Percentiles rank a stretch among this genome's conserved stretches.
Evolutionary conservation across 1,140 invertebrate genomes (phyloP).

Genomic region (Yoshiicerus persimilis): DNA sequence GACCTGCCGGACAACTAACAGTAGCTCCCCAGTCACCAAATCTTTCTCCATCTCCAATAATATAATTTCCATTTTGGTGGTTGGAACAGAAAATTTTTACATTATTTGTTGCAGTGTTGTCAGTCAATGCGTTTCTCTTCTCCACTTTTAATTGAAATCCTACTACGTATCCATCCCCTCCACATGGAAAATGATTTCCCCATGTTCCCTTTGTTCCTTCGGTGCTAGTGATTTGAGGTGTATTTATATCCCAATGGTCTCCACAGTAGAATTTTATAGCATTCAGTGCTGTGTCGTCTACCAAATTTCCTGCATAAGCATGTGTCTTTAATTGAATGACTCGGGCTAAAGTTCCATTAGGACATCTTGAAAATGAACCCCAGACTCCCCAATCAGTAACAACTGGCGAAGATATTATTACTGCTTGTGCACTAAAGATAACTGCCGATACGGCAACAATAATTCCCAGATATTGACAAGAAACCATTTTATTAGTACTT

Average conservation of each 20-base stretch:
- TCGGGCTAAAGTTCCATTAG: conserved; percentile 10
- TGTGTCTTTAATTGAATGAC: conserved; percentile 35
- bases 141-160: conserved; percentile 36
- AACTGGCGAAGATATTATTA: neutral
- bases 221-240: neutral
- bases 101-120: conserved; percentile 38
- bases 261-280: conserved; percentile 39
- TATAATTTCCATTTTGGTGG: neutral
- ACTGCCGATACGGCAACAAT: neutral
- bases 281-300: conserved; percentile 35
- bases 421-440: neutral
- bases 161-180: neutral
- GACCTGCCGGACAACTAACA: neutral
- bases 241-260: neutral
- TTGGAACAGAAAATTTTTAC: conserved; percentile 21
- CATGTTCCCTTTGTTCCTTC: neutral
- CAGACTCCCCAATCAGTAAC: conserved; percentile 41
- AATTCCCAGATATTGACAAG: no score
- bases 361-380: conserved; percentile 29
- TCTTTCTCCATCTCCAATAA: conserved; percentile 28
- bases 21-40: conserved; percentile 19
- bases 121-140: neutral
- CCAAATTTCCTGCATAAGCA: conserved; percentile 14
- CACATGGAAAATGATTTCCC: conserved; percentile 28
- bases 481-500: no score